Evolutionary conservation across 2,888 invertebrate genomes (phyloP).

Genomic region (Clistopyga incitator): DNA sequence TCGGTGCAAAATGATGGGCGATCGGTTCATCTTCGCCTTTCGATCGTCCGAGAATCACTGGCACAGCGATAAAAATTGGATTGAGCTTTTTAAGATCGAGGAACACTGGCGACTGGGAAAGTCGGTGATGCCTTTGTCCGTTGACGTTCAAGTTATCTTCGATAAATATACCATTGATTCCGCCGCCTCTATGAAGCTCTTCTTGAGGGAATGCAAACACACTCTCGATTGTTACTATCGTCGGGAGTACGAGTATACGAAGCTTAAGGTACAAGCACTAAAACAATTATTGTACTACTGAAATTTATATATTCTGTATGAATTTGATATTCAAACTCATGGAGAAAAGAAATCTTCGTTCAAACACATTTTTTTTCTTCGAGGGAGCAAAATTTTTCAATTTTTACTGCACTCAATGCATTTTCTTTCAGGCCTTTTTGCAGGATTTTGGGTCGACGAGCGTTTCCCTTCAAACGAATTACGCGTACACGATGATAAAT

Average conservation of each 20-base stretch:
- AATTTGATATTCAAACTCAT: no score
- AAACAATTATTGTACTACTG: no score
- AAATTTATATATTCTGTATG: no score
- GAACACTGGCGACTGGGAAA: slow-evolving; percentile 58
- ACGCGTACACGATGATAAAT: slow-evolving; percentile 53
- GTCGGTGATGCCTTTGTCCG: slow-evolving; percentile 67
- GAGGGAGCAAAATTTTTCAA: no score
- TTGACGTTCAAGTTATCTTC: slow-evolving; percentile 61
- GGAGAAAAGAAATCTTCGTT: no score
- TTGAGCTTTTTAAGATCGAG: slow-evolving; percentile 58
- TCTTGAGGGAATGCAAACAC: slow-evolving; percentile 66
- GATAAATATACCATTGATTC: slow-evolving; percentile 53
- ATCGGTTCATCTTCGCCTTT: slow-evolving; percentile 51
- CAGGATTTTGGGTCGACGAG: not conserved
- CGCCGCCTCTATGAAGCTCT: slow-evolving; percentile 47
- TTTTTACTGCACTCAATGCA: no score
- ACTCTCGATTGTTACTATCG: slow-evolving; percentile 63
- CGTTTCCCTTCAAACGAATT: slow-evolving; percentile 31
- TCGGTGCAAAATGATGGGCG: slow-evolving; percentile 44
- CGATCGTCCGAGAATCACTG: not conserved
- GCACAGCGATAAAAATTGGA: slow-evolving; percentile 9
- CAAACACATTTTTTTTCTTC: no score
- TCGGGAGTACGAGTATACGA: slow-evolving; percentile 57
- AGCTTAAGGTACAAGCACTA: slow-evolving; percentile 62
- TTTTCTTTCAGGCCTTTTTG: not conserved